Evolutionary conservation across 64 coral and sea anemone species (phyloP), one percentile per base, ranked within the genome.

Genomic region (Stylophora pistillata): DNA sequence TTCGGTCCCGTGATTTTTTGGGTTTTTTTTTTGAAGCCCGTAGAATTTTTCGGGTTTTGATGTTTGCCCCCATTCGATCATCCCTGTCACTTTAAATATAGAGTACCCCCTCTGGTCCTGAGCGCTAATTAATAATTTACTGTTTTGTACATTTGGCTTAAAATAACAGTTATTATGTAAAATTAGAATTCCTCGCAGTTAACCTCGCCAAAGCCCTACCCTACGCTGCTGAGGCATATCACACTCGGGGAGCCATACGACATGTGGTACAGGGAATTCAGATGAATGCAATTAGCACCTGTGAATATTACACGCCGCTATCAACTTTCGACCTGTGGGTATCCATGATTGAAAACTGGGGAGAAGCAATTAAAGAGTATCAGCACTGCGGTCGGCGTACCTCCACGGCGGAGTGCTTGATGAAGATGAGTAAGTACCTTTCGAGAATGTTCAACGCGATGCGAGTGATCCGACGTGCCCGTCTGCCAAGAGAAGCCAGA

Each of bases 391-490:
- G n/a, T n/a, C n/a, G 32, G 27, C 32, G 63, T 9, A 9, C 18
- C 18, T 63, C 72, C 53, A 56, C 77, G 16, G 89, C 63, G 66
- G 28, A 5, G 30, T 91, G 89, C 59, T 84, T 93, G 65, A 25
- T 89, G 52, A 93, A 93, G 86, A 93, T 93, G 91, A 88, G 86
- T 77, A 93, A 93, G 63, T 93, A 93, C 65, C 58, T 93, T 64
- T 93, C 65, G 77, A 64, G 91, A 15, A 71, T 80, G 74, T 87
- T 92, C 63, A 58, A 16, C 21, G 90, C 90, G 2, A 92, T 92
- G 84, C 4, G 28, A 15, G 27, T 9, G 13, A 33, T 73, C 71
- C 71, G 28, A 14, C 9, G 12, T 13, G 3, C 37, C 37, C 26
- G 12, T 30, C 28, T 73, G 30, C 71, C 26, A 32, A 31, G 0